Conservation (phyloP, 2,888 invertebrate species). For the Hymenopus coronatus region DNA sequence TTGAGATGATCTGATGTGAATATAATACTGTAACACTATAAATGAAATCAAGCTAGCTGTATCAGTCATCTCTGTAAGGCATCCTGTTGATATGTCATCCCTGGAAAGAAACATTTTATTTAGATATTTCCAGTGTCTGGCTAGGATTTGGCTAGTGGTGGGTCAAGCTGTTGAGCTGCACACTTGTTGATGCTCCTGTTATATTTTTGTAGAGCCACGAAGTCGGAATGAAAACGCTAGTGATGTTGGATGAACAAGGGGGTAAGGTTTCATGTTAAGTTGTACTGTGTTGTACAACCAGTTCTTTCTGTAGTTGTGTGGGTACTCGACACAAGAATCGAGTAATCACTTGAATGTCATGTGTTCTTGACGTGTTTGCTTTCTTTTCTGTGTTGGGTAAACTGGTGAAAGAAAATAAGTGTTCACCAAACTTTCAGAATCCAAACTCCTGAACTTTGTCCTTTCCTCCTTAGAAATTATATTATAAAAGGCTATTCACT, state of each 20-base stretch:
- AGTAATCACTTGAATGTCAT: conserved; percentile 17
- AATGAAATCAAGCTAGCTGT: not conserved
- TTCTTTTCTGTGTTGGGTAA: conserved; percentile 38
- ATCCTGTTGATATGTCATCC: conserved; percentile 5
- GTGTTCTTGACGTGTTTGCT: conserved; percentile 19
- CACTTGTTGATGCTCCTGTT: conserved; percentile 36
- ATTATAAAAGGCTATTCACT: not conserved
- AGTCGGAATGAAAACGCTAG: conserved; percentile 99
- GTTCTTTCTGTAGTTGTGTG: conserved; percentile 32
- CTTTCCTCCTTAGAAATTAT: not conserved
- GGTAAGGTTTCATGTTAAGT: conserved; percentile 71
- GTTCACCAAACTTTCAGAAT: not conserved
- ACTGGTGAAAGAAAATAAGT: not conserved
- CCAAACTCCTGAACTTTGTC: not conserved
- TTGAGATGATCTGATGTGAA: not conserved
- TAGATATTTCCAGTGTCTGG: conserved; percentile 20
- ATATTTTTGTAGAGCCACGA: conserved; percentile 94
- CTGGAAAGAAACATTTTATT: conserved; percentile 1
- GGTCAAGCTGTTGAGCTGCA: conserved; percentile 14
- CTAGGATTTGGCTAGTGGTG: conserved; percentile 19
- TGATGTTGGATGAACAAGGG: conserved; percentile 99
- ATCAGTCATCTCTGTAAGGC: not conserved
- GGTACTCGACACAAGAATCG: conserved; percentile 12
- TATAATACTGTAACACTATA: not conserved
- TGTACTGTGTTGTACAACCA: conserved; percentile 15